Evolutionary conservation across 1,140 invertebrate species (phyloP).

Genomic region (Trialeurodes vaporariorum): DNA sequence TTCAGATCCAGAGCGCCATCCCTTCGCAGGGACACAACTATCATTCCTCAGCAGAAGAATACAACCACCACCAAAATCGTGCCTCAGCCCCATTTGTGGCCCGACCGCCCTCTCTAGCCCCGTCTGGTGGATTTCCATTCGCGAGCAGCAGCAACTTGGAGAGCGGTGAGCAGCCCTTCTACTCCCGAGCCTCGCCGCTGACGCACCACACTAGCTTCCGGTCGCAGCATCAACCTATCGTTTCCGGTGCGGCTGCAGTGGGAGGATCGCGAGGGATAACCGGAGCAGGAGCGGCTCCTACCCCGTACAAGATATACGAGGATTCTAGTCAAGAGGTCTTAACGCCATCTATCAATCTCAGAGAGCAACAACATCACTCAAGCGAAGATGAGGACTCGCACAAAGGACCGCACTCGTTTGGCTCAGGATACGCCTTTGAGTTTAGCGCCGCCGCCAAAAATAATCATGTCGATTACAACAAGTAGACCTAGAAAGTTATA

Average conservation of each 20-base stretch:
- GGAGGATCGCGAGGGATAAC: too few relatives aligned
- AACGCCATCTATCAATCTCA: neutral
- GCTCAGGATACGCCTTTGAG: constrained; percentile 45
- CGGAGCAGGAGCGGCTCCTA: neutral
- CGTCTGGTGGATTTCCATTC: neutral
- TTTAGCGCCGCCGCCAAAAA: constrained; percentile 27
- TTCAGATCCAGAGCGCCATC: neutral
- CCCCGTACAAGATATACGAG: constrained; percentile 12
- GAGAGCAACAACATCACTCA: neutral
- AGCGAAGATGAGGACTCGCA: constrained; percentile 24
- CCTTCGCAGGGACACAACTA: neutral
- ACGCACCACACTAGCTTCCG: neutral
- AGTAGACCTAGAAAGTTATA: neutral
- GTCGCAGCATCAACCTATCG: too few relatives aligned
- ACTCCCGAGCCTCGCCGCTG: constrained; percentile 5
- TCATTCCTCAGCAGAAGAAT: neutral
- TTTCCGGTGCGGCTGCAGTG: too few relatives aligned
- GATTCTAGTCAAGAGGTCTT: constrained; percentile 13
- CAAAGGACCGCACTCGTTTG: constrained; percentile 41
- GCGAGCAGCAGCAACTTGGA: neutral
- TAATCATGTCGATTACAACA: neutral
- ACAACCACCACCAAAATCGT: neutral
- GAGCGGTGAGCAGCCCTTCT: neutral
- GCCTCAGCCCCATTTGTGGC: neutral
- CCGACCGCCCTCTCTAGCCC: neutral